Evolutionary conservation across 2,797 vertebrate species (phyloP).

Genomic region (Cryptoprocta ferox): DNA sequence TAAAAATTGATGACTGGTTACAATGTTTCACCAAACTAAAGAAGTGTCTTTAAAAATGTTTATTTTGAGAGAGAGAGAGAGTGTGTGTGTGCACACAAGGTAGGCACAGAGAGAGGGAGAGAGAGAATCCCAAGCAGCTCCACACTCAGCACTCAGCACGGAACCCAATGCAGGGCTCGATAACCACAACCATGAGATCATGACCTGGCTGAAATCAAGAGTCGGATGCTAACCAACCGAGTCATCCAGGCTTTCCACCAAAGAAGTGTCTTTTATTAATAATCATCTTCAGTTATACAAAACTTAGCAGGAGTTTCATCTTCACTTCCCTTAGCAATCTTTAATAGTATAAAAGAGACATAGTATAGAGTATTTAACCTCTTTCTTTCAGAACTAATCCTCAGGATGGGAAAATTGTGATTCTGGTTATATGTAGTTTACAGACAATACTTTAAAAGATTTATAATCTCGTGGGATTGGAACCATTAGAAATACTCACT

Average conservation of each 20-base stretch:
- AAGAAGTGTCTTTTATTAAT: not conserved
- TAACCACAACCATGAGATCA: too few species aligned
- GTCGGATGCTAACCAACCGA: too few species aligned
- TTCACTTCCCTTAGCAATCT: not conserved
- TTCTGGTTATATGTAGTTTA: not conserved
- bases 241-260: not conserved
- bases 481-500: not conserved
- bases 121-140: too few species aligned
- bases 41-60: not conserved
- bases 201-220: too few species aligned
- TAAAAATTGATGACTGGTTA: not conserved
- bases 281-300: not conserved
- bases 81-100: too few species aligned
- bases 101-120: too few species aligned
- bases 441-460: not conserved
- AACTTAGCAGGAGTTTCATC: not conserved
- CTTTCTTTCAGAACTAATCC: not conserved
- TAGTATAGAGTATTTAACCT: not conserved
- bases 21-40: not conserved
- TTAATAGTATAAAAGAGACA: not conserved
- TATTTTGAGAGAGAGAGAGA: too few species aligned
- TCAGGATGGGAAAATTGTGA: not conserved
- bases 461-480: not conserved
- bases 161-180: too few species aligned
- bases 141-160: too few species aligned